Percentiles rank a stretch among this genome's conserved stretches.
phyloP scores from a whole-genome alignment of 2,113 vertebrate species.

The Rhagologus leucostigma region DNA sequence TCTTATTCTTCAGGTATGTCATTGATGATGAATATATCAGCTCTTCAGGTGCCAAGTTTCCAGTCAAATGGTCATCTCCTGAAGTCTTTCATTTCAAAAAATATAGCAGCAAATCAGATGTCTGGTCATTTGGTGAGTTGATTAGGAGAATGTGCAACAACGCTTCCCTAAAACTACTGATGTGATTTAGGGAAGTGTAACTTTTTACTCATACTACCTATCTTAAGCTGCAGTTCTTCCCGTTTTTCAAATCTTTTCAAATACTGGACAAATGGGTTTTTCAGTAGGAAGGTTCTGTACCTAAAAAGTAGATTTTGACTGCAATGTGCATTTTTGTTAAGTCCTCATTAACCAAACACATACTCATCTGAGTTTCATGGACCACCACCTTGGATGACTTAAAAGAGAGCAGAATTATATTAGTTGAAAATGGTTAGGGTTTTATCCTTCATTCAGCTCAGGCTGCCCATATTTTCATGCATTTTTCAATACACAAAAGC shows the following conservation, averaged over 20 bases:
- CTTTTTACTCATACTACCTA: background rate
- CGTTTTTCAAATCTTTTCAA: background rate
- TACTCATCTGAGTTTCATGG: background rate
- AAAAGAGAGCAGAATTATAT: background rate
- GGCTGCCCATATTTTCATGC: background rate
- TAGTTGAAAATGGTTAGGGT: background rate
- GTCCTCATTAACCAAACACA: background rate
- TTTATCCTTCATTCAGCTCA: background rate
- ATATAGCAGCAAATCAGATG: constrained; percentile 89
- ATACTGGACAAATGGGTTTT: background rate
- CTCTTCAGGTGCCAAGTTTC: constrained; percentile 85
- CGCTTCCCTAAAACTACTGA: background rate
- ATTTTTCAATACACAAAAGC: background rate
- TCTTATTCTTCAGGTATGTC: constrained; percentile 74
- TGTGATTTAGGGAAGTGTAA: background rate
- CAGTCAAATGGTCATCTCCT: constrained; percentile 89
- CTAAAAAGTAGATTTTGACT: background rate
- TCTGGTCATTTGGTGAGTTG: constrained; percentile 88
- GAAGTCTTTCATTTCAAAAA: constrained; percentile 89
- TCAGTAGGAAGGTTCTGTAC: background rate
- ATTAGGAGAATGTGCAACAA: background rate
- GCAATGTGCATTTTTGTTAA: background rate
- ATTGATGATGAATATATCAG: constrained; percentile 88
- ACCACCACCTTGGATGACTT: background rate
- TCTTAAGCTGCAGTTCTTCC: background rate